Evolutionary conservation across 2,113 vertebrate species (phyloP).

Genomic region (Psettodes erumei): DNA sequence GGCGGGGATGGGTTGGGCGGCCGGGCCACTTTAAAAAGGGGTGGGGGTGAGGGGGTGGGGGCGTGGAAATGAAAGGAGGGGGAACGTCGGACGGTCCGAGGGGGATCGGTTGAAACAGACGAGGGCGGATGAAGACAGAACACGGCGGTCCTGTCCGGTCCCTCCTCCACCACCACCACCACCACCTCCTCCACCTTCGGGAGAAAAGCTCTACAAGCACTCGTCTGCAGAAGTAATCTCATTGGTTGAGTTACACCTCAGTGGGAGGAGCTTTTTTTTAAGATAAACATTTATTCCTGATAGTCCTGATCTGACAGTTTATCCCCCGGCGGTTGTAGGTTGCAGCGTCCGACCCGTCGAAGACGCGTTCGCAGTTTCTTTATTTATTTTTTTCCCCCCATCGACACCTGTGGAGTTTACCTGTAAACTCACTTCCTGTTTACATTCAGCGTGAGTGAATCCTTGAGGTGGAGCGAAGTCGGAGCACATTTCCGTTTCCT

Average conservation of each 20-base stretch:
- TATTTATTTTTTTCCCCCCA: too few relatives aligned
- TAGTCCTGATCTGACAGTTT: too few relatives aligned
- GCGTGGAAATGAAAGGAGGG: slow-evolving; percentile 60
- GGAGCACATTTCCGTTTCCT: background rate
- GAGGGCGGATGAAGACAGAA: slow-evolving; percentile 31
- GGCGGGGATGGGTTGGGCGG: background rate
- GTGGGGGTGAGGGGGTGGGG: too few relatives aligned
- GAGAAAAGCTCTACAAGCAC: slow-evolving; percentile 25
- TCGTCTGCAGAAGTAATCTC: slow-evolving; percentile 14
- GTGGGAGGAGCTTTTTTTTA: slow-evolving; percentile 55
- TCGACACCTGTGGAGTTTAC: background rate
- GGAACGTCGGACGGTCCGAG: slow-evolving; percentile 53
- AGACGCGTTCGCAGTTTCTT: too few relatives aligned
- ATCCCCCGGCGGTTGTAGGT: too few relatives aligned
- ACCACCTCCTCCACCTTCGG: slow-evolving; percentile 10
- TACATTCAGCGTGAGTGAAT: slow-evolving; percentile 28
- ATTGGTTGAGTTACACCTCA: slow-evolving; percentile 53
- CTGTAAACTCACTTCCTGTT: slow-evolving; percentile 24
- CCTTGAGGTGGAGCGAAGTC: background rate
- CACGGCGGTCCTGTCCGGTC: background rate
- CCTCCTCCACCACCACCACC: background rate
- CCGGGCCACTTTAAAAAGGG: slow-evolving; percentile 62
- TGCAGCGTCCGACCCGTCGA: background rate
- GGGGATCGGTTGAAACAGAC: slow-evolving; percentile 18
- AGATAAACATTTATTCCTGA: too few relatives aligned